Percentiles rank a stretch among this genome's conserved stretches.
These are phyloP conservation scores for Rhingia rostrata DNA, from an alignment of 2,888 invertebrate genomes.

Conservation along the genomic window DNA sequence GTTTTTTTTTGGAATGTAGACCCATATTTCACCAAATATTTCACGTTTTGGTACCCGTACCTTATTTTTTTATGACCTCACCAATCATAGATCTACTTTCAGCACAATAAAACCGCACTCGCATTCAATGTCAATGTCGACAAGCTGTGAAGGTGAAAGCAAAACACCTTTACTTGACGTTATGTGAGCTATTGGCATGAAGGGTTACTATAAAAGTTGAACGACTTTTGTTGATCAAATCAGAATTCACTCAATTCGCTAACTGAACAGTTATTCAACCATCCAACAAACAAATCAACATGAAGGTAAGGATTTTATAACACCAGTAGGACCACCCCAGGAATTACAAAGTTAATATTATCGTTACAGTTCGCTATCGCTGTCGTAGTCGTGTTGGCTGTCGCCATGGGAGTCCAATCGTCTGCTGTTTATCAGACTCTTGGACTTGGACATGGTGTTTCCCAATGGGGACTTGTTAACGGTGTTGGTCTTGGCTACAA, in stretches of 20 bases:
- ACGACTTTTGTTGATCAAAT: conserved; percentile 7
- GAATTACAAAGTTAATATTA: background rate
- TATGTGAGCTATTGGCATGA: too few relatives aligned
- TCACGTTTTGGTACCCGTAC: too few relatives aligned
- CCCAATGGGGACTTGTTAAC: background rate
- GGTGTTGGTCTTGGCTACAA: background rate
- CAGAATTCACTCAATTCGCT: conserved; percentile 48
- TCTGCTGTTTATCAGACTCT: conserved; percentile 71
- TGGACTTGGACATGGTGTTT: conserved; percentile 13
- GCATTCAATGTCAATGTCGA: too few relatives aligned
- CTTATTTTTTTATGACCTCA: too few relatives aligned
- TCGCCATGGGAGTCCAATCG: conserved; percentile 81
- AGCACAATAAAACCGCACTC: too few relatives aligned
- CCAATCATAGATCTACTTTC: too few relatives aligned
- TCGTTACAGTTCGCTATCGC: conserved; percentile 78
- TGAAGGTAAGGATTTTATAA: conserved; percentile 54
- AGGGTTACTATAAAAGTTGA: conserved; percentile 42
- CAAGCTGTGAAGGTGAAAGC: too few relatives aligned
- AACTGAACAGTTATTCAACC: conserved; percentile 74
- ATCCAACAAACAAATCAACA: conserved; percentile 61
- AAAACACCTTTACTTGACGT: too few relatives aligned
- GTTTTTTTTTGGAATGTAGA: too few relatives aligned
- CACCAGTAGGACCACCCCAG: background rate
- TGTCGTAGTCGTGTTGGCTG: conserved; percentile 81
- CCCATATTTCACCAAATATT: too few relatives aligned